Conservation (phyloP, 2,113 vertebrate genomes). For the Pogona vitticeps region DNA sequence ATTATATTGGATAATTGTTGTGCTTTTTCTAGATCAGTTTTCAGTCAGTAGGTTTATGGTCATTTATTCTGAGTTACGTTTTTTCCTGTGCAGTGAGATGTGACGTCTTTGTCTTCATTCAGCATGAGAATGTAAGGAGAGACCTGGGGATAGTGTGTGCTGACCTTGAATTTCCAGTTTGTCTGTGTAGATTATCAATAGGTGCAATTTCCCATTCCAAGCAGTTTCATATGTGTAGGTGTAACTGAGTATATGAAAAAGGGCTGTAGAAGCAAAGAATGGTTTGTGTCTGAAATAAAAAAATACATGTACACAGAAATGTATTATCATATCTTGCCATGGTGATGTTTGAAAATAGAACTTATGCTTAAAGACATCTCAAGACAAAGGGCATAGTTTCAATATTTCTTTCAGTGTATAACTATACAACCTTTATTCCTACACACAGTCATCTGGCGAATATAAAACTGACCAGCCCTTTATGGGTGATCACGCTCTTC, state of each 20-base stretch:
- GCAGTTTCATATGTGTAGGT: neutral
- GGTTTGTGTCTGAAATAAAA: neutral
- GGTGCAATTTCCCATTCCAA: neutral
- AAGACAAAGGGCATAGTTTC: neutral
- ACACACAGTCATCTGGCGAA: too few relatives aligned
- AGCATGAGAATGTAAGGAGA: neutral
- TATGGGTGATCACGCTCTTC: too few relatives aligned
- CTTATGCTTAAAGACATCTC: neutral
- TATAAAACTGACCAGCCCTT: too few relatives aligned
- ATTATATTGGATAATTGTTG: too few relatives aligned
- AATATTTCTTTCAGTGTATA: neutral
- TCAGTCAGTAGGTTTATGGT: too few relatives aligned
- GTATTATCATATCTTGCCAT: neutral
- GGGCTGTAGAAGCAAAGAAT: neutral
- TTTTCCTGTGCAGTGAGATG: neutral
- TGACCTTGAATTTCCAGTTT: neutral
- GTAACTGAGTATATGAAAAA: neutral
- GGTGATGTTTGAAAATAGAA: neutral
- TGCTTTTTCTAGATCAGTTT: too few relatives aligned
- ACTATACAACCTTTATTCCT: neutral
- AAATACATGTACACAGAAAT: neutral
- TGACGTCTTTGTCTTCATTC: neutral
- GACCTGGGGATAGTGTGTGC: neutral
- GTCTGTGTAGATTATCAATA: neutral
- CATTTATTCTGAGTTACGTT: too few relatives aligned